Conservation (phyloP, 2,888 invertebrate genomes). For the Pharmacophagus antenor region DNA sequence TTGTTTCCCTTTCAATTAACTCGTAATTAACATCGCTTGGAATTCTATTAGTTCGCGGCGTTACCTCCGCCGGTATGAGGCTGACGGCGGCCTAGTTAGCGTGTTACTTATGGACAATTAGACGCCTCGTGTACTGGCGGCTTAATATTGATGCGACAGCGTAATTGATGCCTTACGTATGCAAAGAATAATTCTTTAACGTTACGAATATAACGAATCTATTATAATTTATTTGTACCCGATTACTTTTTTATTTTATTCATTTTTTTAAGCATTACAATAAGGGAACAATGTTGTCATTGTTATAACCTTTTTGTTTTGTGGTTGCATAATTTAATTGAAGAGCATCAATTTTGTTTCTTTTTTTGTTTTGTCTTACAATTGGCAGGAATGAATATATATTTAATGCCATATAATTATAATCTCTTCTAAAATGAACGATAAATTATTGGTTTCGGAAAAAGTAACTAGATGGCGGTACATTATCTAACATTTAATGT, state of each 20-base stretch:
- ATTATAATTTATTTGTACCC: slow-evolving; percentile 7
- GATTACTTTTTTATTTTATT: neutral
- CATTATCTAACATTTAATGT: neutral
- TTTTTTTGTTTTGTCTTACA: too few species aligned
- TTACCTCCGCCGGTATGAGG: slow-evolving; percentile 37
- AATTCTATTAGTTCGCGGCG: slow-evolving; percentile 40
- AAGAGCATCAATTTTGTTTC: too few species aligned
- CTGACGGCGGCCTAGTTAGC: slow-evolving; percentile 58
- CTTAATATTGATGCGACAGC: slow-evolving; percentile 26
- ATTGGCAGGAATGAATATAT: too few species aligned
- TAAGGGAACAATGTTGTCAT: too few species aligned
- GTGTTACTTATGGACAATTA: slow-evolving; percentile 72
- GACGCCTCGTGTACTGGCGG: slow-evolving; percentile 28
- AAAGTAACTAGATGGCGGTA: neutral
- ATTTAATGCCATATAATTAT: too few species aligned
- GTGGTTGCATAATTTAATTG: too few species aligned
- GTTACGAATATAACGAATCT: slow-evolving; percentile 11
- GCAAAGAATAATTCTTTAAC: slow-evolving; percentile 19
- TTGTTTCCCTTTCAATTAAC: slow-evolving; percentile 46
- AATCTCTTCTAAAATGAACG: too few species aligned
- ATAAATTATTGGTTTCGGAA: neutral
- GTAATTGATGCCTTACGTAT: slow-evolving; percentile 31
- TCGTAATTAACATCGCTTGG: slow-evolving; percentile 42
- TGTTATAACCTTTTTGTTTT: too few species aligned
- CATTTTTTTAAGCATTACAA: too few species aligned